A percentile compares a stretch with the other conserved stretches of the same genome.
These are phyloP conservation scores for Deilephila porcellus DNA, from an alignment of 2,888 invertebrate genomes.

Conservation along the genomic window DNA sequence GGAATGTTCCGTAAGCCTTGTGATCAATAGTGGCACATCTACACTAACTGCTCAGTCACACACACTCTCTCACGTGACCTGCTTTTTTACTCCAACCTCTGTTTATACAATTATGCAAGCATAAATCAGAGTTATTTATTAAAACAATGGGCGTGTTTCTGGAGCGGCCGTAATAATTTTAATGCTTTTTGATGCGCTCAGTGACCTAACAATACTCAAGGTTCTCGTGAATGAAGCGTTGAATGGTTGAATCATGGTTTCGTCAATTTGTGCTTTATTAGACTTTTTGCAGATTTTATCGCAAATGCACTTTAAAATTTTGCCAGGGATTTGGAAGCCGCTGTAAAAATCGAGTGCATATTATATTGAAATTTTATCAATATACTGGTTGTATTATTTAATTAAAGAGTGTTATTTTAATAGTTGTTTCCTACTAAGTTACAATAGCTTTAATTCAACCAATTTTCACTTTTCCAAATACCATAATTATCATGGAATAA, in stretches of 20 bases:
- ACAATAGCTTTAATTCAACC: too few species aligned
- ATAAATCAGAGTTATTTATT: conserved; percentile 28
- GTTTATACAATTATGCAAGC: conserved; percentile 34
- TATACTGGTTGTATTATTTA: too few species aligned
- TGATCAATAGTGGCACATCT: not conserved
- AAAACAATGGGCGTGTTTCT: conserved; percentile 27
- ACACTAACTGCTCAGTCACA: conserved; percentile 7
- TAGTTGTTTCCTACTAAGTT: too few species aligned
- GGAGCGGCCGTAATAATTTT: conserved; percentile 4
- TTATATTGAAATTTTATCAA: too few species aligned
- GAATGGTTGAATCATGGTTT: not conserved
- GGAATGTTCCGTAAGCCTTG: too few species aligned
- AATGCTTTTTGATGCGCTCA: conserved; percentile 1
- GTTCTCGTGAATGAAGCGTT: not conserved
- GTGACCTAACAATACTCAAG: not conserved
- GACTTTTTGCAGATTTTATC: not conserved
- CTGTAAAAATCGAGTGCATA: too few species aligned
- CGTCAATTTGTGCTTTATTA: not conserved
- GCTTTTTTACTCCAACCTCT: conserved; percentile 42
- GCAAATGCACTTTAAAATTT: too few species aligned
- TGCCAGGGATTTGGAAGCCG: too few species aligned
- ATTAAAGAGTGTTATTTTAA: too few species aligned
- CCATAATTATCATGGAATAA: too few species aligned
- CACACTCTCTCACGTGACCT: conserved; percentile 42
- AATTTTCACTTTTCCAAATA: too few species aligned